Conservation (phyloP, 2,113 vertebrate species). For the Pelvicachromis taeniatus region DNA sequence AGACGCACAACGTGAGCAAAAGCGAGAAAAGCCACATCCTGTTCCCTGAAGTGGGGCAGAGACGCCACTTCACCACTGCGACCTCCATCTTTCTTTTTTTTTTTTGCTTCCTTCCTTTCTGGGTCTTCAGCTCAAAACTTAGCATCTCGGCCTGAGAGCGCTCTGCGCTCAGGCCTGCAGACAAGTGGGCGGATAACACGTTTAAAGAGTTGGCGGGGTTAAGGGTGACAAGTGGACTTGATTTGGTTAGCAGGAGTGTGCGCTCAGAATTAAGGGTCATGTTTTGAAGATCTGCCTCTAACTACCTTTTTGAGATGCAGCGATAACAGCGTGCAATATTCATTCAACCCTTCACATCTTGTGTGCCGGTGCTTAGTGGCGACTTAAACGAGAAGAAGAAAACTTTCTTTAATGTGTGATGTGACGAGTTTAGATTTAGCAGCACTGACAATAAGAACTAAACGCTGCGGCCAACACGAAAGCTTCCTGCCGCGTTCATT, state of each 20-base stretch:
- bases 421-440: background rate
- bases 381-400: background rate
- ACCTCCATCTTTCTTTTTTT: background rate
- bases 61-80: background rate
- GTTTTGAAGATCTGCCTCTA: background rate
- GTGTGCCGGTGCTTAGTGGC: background rate
- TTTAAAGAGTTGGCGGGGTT: background rate
- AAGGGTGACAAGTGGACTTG: background rate
- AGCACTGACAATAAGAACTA: background rate
- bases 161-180: background rate
- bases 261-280: background rate
- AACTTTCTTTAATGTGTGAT: background rate
- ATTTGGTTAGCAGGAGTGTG: background rate
- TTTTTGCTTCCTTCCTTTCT: background rate
- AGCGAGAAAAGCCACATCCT: conserved; percentile 70
- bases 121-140: background rate
- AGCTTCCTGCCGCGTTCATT: background rate
- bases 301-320: background rate
- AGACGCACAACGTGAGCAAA: background rate
- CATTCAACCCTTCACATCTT: background rate
- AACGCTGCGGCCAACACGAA: background rate
- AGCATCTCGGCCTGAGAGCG: background rate
- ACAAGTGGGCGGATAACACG: background rate
- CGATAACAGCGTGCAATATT: background rate
- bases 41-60: conserved; percentile 50